Base-by-base conservation (phyloP, 2,797 vertebrate species). In the Erethizon dorsatum region DNA sequence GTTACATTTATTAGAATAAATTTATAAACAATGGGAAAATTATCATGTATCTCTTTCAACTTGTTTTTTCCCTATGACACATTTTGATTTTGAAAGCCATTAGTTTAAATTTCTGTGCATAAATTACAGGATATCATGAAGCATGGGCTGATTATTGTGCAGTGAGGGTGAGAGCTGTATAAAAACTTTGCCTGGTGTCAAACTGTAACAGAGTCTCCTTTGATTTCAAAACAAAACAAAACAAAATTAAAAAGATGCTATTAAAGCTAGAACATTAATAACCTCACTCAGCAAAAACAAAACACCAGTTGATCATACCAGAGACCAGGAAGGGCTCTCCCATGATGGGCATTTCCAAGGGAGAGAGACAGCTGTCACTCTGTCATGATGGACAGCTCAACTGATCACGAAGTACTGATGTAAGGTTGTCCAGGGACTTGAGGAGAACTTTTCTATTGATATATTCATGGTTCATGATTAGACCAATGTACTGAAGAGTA, bases 101-200 rank as follows among this genome's bases (percentile, higher is more conserved):
- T 91, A 33, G 10, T 52, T 90, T 97, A 78, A 80, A 96, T 98
- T 95, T 59, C 54, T 96, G 37, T 12, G 92, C 13, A 57, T 95
- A 28, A 75, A 85, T 63, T 91, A 93, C 54, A 88, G 37, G 71
- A 47, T 52, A 78, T 75, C 75, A n/a, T 83, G 83, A 85, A 91
- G 87, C 86, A 77, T 71, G 67, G 94, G 26, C 71, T 63, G 26
- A 31, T 80, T 85, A n/a, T 82, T 91, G 83, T 37, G 50, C 95
- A 63, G 57, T 79, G 73, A 59, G 33, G 63, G 56, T 91, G 88
- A 41, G 22, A 67, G 54, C 45, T 91, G 31, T 37, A 56, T 80
- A 83, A 91, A 90, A 94, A 7, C 57, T 83, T 89, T 92, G 50
- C 52, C 91, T 79, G 56, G 26, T 84, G 75, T 73, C 92, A 9